phyloP scores from a whole-genome alignment of 2,797 vertebrate genomes.

The Triplophysa bombifrons region DNA sequence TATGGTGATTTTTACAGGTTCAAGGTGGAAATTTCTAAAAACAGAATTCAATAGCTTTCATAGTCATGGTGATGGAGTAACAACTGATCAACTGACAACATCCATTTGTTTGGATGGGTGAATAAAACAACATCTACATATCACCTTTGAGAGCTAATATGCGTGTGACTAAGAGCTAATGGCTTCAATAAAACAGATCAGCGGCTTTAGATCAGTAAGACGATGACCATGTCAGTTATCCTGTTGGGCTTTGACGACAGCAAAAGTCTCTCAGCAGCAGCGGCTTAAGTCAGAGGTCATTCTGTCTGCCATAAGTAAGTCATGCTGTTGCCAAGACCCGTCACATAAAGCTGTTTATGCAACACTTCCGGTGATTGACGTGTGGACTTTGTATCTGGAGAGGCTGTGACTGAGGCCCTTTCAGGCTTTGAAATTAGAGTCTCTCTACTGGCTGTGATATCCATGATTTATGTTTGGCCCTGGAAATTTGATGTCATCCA shows the following conservation, averaged over 20 bases:
- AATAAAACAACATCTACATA: constrained; percentile 28
- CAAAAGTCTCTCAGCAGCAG: constrained; percentile 28
- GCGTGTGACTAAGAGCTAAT: not conserved
- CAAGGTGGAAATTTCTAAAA: not conserved
- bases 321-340: constrained; percentile 52
- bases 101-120: constrained; percentile 4
- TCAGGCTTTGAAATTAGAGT: constrained; percentile 65
- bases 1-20: no score
- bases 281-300: constrained; percentile 60
- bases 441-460: constrained; percentile 49
- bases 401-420: constrained; percentile 56
- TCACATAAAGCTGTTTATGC: constrained; percentile 61
- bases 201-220: constrained; percentile 20
- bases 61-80: not conserved
- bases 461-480: constrained; percentile 50
- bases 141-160: constrained; percentile 6
- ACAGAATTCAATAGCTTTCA: not conserved
- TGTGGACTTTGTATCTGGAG: constrained; percentile 40
- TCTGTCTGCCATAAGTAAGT: constrained; percentile 64
- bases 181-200: constrained; percentile 10
- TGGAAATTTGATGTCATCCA: constrained; percentile 24
- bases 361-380: constrained; percentile 55
- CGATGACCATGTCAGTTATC: constrained; percentile 15
- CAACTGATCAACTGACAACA: no score
- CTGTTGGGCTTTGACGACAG: not conserved